These are phyloP conservation scores for Phrynocephalus guinanensis DNA, from an alignment of 2,797 vertebrate species.

Conservation along the genomic window DNA sequence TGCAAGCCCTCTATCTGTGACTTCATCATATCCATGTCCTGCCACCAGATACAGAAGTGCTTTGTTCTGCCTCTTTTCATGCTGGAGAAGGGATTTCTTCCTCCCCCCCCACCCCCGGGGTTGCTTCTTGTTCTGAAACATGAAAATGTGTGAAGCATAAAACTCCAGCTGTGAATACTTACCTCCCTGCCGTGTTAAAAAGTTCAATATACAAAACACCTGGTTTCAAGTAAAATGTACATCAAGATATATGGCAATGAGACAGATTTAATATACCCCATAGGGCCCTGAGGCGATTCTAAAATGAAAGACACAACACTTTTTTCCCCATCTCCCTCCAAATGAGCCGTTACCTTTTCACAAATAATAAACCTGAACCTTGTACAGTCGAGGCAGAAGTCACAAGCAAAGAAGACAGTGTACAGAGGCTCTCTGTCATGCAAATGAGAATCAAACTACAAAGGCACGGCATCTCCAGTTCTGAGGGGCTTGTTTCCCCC, in stretches of 20 bases:
- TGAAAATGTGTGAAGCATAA: slow-evolving; percentile 87
- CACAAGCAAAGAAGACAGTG: slow-evolving; percentile 45
- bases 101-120: slow-evolving; percentile 61
- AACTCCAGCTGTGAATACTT: slow-evolving; percentile 88
- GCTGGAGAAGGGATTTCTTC: slow-evolving; percentile 63
- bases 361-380: slow-evolving; percentile 74
- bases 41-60: slow-evolving; percentile 75
- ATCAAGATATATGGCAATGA: slow-evolving; percentile 81
- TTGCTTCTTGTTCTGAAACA: slow-evolving; percentile 83
- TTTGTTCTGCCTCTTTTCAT: slow-evolving; percentile 78
- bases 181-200: slow-evolving; percentile 85
- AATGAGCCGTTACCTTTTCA: slow-evolving; percentile 69
- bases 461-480: slow-evolving; percentile 35
- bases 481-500: slow-evolving; percentile 47
- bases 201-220: slow-evolving; percentile 87
- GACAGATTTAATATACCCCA: slow-evolving; percentile 85
- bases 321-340: background rate
- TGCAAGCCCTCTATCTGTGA: slow-evolving; percentile 72
- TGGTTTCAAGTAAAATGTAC: slow-evolving; percentile 83
- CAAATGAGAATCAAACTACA: slow-evolving; percentile 57
- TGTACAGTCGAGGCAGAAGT: slow-evolving; percentile 57
- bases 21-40: slow-evolving; percentile 74
- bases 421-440: slow-evolving; percentile 54
- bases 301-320: slow-evolving; percentile 81
- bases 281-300: slow-evolving; percentile 78